These are phyloP conservation scores for Mermis nigrescens DNA, from an alignment of 2,888 invertebrate genomes.

Conservation along the genomic window DNA sequence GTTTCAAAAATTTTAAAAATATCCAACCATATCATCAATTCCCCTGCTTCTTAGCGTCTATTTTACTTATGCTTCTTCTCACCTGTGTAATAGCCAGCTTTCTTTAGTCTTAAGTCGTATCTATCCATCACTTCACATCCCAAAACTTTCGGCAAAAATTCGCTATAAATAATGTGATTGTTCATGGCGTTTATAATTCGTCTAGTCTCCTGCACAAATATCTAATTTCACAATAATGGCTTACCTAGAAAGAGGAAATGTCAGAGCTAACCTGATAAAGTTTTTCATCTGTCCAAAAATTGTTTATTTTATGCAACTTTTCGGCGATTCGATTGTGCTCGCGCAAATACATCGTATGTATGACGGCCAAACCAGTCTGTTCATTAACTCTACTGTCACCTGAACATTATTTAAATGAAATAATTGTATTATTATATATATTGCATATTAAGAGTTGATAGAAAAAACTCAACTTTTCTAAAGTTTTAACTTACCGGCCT, in stretches of 20 bases:
- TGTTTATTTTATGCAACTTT: slow-evolving; percentile 15
- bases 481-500: too few relatives aligned
- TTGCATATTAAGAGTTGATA: too few relatives aligned
- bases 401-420: slow-evolving; percentile 12
- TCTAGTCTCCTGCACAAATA: slow-evolving; percentile 4
- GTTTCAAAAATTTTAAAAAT: too few relatives aligned
- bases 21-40: too few relatives aligned
- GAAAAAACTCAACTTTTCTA: too few relatives aligned
- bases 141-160: slow-evolving; percentile 57
- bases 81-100: slow-evolving; percentile 33
- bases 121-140: slow-evolving; percentile 71
- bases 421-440: too few relatives aligned
- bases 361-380: slow-evolving; percentile 16
- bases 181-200: slow-evolving; percentile 33
- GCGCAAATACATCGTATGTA: slow-evolving; percentile 21
- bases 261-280: slow-evolving; percentile 19
- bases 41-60: too few relatives aligned
- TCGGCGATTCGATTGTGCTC: slow-evolving; percentile 23
- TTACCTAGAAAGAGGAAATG: too few relatives aligned
- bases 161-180: slow-evolving; percentile 38
- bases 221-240: neutral
- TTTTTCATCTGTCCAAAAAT: slow-evolving; percentile 26
- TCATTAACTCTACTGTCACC: slow-evolving; percentile 23
- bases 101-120: slow-evolving; percentile 61
- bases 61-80: too few relatives aligned